Conservation (phyloP, 2,888 invertebrate genomes). For the Tuberolachnus salignus region DNA sequence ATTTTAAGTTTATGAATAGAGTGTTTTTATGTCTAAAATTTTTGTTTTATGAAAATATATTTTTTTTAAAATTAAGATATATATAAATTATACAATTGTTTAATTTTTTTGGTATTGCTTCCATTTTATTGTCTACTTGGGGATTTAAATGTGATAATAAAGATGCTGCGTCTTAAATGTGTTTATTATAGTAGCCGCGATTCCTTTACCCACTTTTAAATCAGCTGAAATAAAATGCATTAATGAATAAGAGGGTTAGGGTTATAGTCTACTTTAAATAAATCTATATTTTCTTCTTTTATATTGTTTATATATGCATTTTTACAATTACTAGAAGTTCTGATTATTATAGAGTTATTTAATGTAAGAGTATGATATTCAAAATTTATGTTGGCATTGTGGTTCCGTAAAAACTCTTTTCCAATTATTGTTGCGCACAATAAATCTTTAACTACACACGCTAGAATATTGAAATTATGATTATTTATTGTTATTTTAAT, state of each 20-base stretch:
- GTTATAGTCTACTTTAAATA: no score
- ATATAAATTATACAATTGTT: neutral
- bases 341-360: neutral
- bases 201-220: neutral
- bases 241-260: no score
- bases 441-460: neutral
- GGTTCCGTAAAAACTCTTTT: neutral
- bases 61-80: neutral
- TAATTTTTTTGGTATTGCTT: neutral
- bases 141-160: neutral
- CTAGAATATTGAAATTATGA: no score
- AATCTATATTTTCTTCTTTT: neutral
- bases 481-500: no score
- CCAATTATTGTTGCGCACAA: neutral
- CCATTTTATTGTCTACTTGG: neutral
- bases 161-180: neutral
- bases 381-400: neutral
- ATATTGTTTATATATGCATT: neutral
- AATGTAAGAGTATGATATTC: neutral
- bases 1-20: neutral
- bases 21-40: neutral
- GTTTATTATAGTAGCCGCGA: neutral
- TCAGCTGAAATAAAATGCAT: no score
- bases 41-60: conserved; percentile 1
- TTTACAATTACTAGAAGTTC: neutral